A percentile compares a stretch with the other conserved stretches of the same genome.
Conservation (phyloP, 2,797 vertebrate species). For the Columba guinea region DNA sequence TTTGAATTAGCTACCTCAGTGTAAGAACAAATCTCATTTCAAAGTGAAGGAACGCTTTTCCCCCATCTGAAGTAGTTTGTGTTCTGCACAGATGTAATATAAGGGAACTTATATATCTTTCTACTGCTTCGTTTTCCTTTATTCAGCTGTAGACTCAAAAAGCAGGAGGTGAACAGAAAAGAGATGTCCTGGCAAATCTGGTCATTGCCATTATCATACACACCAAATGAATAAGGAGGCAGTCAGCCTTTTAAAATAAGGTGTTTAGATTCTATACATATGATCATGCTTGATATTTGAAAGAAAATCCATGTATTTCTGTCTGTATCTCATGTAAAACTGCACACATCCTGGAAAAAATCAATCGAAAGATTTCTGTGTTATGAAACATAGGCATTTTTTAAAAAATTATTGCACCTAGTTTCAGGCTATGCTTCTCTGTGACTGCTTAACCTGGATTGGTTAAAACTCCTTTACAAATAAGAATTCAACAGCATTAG, state of each 20-base stretch:
- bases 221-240: background rate
- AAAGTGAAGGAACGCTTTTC: background rate
- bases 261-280: background rate
- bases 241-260: background rate
- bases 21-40: background rate
- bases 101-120: background rate
- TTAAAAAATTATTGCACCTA: background rate
- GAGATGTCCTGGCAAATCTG: background rate
- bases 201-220: background rate
- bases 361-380: background rate
- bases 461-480: constrained; percentile 7
- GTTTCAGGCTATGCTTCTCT: constrained; percentile 9
- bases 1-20: background rate
- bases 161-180: background rate
- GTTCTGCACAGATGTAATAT: background rate
- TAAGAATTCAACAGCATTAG: constrained; percentile 4
- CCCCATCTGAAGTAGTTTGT: background rate
- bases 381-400: background rate
- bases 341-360: background rate
- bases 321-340: background rate
- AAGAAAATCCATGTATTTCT: background rate
- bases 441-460: background rate
- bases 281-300: background rate
- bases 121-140: background rate
- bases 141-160: background rate